Percentiles rank a stretch among this genome's conserved stretches.
These are phyloP conservation scores for Turritopsis dohrnii DNA, from an alignment of 30 jellyfish, hydroid and myxozoan species.

Conservation along the genomic window DNA sequence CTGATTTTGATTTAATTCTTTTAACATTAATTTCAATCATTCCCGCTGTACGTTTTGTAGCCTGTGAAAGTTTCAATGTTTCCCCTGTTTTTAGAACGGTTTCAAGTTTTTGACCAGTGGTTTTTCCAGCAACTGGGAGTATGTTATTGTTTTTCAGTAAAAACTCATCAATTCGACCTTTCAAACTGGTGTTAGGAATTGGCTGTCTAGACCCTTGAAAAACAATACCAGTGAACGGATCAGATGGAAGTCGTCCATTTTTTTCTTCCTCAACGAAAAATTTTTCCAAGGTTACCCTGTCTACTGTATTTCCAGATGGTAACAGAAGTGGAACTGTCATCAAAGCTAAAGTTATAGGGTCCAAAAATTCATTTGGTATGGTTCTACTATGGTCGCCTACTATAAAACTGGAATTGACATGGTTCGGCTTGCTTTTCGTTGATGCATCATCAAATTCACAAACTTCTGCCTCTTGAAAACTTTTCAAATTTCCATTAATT, in stretches of 20 bases:
- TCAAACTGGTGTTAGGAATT: constrained; percentile 69
- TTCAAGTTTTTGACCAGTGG: background rate
- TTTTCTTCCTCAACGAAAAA: constrained; percentile 36
- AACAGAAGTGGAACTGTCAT: constrained; percentile 74
- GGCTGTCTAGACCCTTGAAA: constrained; percentile 40
- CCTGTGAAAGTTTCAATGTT: too few species aligned
- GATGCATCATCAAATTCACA: background rate
- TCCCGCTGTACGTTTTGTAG: too few species aligned
- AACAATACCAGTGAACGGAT: constrained; percentile 88
- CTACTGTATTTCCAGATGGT: constrained; percentile 91
- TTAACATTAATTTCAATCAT: too few species aligned
- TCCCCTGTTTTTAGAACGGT: background rate
- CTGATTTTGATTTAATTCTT: too few species aligned
- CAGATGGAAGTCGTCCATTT: constrained; percentile 74
- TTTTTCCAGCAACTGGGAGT: background rate
- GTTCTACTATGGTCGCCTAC: background rate
- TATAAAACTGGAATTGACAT: background rate
- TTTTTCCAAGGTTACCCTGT: constrained; percentile 52
- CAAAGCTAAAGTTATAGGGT: constrained; percentile 62
- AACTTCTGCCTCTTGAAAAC: background rate
- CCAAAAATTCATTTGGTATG: constrained; percentile 67
- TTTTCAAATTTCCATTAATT: background rate
- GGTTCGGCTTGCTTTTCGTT: too few species aligned
- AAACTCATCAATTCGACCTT: constrained; percentile 57
- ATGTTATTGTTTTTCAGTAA: constrained; percentile 9